Conservation (phyloP, 2,113 vertebrate genomes). For the Elaphurus davidianus region DNA sequence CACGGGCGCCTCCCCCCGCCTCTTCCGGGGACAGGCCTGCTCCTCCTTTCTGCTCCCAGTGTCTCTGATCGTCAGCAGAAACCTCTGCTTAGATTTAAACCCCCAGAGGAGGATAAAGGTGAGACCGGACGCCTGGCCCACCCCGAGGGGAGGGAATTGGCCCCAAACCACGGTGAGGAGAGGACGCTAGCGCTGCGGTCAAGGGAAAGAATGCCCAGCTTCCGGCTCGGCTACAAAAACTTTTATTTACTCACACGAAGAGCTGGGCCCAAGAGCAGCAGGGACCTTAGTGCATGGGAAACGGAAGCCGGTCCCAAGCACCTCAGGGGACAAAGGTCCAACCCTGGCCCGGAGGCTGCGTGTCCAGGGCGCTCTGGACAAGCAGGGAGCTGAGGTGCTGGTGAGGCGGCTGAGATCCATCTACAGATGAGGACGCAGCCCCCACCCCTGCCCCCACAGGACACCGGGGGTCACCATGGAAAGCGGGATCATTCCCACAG, state of each 20-base stretch:
- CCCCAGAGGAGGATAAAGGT: not conserved
- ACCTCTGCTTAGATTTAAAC: not conserved
- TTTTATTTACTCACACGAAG: not conserved
- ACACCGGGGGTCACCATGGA: not conserved
- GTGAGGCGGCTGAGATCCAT: not conserved
- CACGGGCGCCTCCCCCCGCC: no score
- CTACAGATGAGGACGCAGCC: not conserved
- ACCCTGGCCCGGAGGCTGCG: not conserved
- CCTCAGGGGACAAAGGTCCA: not conserved
- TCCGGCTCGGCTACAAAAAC: not conserved
- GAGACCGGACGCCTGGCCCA: not conserved
- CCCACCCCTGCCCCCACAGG: not conserved
- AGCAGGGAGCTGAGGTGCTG: not conserved
- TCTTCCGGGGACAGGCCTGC: no score
- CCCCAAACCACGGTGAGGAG: not conserved
- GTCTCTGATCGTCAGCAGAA: not conserved
- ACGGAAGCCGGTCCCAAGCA: not conserved
- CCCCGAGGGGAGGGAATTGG: no score
- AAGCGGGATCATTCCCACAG: not conserved
- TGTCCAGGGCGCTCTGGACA: not conserved
- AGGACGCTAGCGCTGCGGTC: rapidly evolving
- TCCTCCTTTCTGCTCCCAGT: not conserved
- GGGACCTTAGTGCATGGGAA: not conserved
- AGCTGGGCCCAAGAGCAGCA: not conserved
- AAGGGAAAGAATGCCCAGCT: rapidly evolving